Base-by-base conservation (phyloP, 1,140 invertebrate species). In the Berghia stephanieae region DNA sequence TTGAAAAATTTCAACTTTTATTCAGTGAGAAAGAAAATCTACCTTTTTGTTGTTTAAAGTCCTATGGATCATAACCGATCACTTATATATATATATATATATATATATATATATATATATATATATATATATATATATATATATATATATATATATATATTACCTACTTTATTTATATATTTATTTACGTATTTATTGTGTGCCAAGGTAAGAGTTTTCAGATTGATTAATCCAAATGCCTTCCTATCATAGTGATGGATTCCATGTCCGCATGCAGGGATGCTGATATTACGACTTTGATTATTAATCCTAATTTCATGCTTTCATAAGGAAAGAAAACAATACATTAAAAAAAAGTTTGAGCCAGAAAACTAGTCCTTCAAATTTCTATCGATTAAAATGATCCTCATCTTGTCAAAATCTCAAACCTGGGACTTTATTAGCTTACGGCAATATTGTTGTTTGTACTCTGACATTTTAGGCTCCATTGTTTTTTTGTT, bases 61-160 rank as follows among this genome's bases (percentile, higher is more conserved):
- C 40, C 5, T 71, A 71, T 49, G 31, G 43, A 46, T 46, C 21
- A 38, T 38, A 18, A 36, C 34, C 57, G 40, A 55, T 55, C 38
- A 46, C 57, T 55, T 57, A 57, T 74, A 74, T 57, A 57, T 74
- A 57, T 74, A 57, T 57, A 55, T 74, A 57, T 57, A 57, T 74
- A 57, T 46, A 74, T 74, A 57, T 74, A 57, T 57, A 46, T 74
- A 57, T 57, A 46, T 71, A 71, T 71, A 46, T 71, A 71, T 71
- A 46, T 71, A 46, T 71, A 46, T 71, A 46, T 71, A 46, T 71
- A 71, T 71, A 46, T 71, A 71, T 71, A 46, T 71, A 71, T 71
- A 46, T 60, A 60, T 60, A 24, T 60, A 60, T 60, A 24, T 60
- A 13, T 60, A 13, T 60, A 60, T 60, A 24, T 60, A 60, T 68